These are phyloP conservation scores for Drosophila birchii DNA, from an alignment of 2,888 invertebrate species.

Conservation along the genomic window DNA sequence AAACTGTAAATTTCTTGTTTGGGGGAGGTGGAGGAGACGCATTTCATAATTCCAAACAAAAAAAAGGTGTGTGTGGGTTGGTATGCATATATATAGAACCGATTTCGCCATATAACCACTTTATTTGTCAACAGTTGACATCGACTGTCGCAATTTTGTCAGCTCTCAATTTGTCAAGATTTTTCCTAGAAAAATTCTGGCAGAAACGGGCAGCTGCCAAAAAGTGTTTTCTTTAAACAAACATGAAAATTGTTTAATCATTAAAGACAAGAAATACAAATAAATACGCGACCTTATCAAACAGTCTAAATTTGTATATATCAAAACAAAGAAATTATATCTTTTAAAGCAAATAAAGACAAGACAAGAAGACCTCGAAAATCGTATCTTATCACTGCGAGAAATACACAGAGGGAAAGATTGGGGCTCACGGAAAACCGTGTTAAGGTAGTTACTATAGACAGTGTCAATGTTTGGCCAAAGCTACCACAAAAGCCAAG, in stretches of 20 bases:
- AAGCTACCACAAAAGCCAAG: constrained; percentile 37
- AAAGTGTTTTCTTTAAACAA: constrained; percentile 22
- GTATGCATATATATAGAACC: constrained; percentile 26
- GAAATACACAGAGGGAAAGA: constrained; percentile 6
- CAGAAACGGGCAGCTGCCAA: constrained; percentile 18
- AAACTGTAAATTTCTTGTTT: constrained; percentile 53
- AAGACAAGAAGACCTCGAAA: constrained; percentile 31
- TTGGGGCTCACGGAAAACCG: constrained; percentile 53
- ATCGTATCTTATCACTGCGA: constrained; percentile 13
- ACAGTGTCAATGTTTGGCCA: constrained; percentile 49
- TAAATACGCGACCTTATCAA: constrained; percentile 24
- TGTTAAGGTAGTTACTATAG: constrained; percentile 77
- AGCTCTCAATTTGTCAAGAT: constrained; percentile 70
- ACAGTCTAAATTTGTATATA: constrained; percentile 15
- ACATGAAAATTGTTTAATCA: constrained; percentile 28
- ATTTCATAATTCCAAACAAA: constrained; percentile 69
- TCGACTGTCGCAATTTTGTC: constrained; percentile 70
- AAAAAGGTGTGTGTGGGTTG: constrained; percentile 42
- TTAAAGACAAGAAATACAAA: constrained; percentile 17
- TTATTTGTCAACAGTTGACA: constrained; percentile 71
- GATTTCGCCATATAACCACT: constrained; percentile 64
- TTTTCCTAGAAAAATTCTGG: neutral
- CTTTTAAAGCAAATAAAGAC: constrained; percentile 21
- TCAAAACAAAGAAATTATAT: constrained; percentile 6
- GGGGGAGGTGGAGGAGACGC: constrained; percentile 21